A percentile compares a stretch with the other conserved stretches of the same genome.
phyloP scores from a whole-genome alignment of 2,797 vertebrate genomes.

The Lateolabrax maculatus region DNA sequence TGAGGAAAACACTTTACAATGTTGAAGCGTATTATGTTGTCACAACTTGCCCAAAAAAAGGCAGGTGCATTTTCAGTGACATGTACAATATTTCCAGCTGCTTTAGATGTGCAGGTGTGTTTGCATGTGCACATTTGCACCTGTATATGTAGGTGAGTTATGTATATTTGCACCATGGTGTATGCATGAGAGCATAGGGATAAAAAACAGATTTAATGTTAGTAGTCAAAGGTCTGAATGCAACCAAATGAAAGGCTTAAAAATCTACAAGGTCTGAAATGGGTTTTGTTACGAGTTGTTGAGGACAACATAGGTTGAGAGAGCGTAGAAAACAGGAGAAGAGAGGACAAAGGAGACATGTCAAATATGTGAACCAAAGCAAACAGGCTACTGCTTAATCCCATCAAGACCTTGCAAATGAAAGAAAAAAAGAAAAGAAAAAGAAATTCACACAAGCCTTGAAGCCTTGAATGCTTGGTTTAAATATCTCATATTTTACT shows the following conservation, averaged over 20 bases:
- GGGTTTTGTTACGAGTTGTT: constrained; percentile 34
- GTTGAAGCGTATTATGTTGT: background rate
- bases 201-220: constrained; percentile 25
- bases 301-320: constrained; percentile 40
- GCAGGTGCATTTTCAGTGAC: too few relatives aligned
- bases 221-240: constrained; percentile 28
- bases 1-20: background rate
- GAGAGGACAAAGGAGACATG: constrained; percentile 48
- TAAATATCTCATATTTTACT: constrained; percentile 29
- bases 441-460: constrained; percentile 16
- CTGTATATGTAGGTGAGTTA: background rate
- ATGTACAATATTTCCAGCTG: too few relatives aligned
- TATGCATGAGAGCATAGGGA: background rate
- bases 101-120: background rate
- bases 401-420: constrained; percentile 54
- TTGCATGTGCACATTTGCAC: background rate
- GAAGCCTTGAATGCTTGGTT: constrained; percentile 23
- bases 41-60: background rate
- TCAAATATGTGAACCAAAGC: constrained; percentile 59
- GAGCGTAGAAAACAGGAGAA: constrained; percentile 51
- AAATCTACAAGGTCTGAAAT: constrained; percentile 46
- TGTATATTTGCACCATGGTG: background rate
- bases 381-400: constrained; percentile 60
- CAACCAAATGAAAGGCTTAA: constrained; percentile 48
- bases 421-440: constrained; percentile 7